A percentile compares a stretch with the other conserved stretches of the same genome.
phyloP scores from a whole-genome alignment of 1,140 invertebrate species.

The Vanessa atalanta region DNA sequence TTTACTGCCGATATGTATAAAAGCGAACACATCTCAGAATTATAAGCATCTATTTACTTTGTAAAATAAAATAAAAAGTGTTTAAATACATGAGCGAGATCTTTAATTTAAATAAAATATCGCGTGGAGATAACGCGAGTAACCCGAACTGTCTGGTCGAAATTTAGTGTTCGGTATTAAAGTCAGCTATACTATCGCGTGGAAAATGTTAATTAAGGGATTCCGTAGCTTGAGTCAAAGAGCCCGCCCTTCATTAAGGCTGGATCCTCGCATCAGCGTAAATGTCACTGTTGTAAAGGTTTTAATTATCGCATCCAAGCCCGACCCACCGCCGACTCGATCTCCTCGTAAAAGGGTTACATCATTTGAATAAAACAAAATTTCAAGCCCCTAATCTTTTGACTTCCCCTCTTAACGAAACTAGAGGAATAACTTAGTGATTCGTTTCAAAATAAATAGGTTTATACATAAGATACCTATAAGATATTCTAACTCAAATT shows the following conservation, averaged over 20 bases:
- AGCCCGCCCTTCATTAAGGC: constrained; percentile 67
- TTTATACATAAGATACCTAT: neutral
- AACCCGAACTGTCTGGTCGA: constrained; percentile 30
- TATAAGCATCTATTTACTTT: neutral
- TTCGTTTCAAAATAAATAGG: neutral
- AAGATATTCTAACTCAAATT: too few species aligned
- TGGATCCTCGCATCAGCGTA: constrained; percentile 70
- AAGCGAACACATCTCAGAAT: neutral
- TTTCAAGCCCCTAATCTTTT: constrained; percentile 44
- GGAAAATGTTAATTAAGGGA: constrained; percentile 74
- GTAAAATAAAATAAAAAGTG: neutral
- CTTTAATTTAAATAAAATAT: constrained; percentile 25
- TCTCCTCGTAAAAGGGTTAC: constrained; percentile 67
- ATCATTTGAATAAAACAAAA: constrained; percentile 56
- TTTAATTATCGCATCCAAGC: constrained; percentile 69
- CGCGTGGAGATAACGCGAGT: constrained; percentile 13
- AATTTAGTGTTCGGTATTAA: constrained; percentile 56
- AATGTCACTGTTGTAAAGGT: constrained; percentile 72
- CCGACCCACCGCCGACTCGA: constrained; percentile 67
- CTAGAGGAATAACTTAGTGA: neutral
- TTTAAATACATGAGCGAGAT: constrained; percentile 3
- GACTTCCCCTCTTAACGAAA: constrained; percentile 31
- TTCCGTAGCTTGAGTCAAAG: constrained; percentile 65
- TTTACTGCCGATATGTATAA: neutral
- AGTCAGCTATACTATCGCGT: constrained; percentile 36